Evolutionary conservation across 2,797 vertebrate species (phyloP).

Genomic region (Sebastes kiyomatsui): DNA sequence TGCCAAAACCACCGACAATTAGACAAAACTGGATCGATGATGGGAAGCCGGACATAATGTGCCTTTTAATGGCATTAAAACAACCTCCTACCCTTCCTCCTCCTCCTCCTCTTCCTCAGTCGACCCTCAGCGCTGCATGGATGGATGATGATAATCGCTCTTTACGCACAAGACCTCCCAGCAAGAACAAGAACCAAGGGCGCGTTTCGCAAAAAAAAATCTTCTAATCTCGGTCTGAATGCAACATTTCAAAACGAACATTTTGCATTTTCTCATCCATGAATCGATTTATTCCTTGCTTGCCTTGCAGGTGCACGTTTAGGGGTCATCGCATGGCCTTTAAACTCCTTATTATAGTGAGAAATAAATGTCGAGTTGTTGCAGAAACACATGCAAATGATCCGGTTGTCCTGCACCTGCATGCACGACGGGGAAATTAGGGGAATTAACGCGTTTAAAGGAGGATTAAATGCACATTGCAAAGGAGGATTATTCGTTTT

Average conservation of each 20-base stretch:
- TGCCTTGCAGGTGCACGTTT: not conserved
- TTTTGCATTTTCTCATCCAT: not conserved
- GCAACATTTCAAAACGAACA: not conserved
- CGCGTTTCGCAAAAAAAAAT: constrained; percentile 1
- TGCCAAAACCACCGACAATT: constrained; percentile 6
- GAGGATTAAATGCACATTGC: not conserved
- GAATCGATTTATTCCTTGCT: not conserved
- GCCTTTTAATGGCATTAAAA: not conserved
- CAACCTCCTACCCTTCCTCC: not conserved
- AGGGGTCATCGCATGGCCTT: constrained; percentile 33
- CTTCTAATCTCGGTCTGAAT: not conserved
- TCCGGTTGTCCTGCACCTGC: not conserved
- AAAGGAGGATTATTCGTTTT: not conserved
- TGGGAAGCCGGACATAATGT: not conserved
- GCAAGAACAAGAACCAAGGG: not conserved
- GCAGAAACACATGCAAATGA: not conserved
- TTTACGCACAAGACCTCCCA: constrained; percentile 38
- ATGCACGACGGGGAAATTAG: not conserved
- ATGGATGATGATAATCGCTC: constrained; percentile 12
- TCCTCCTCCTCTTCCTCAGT: not conserved
- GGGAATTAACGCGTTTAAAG: not conserved
- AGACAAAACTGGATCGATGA: not conserved
- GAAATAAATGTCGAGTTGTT: not conserved
- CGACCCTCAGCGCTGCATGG: constrained; percentile 1
- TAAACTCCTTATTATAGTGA: not conserved